These are phyloP conservation scores for Ammodytes dubius DNA, from an alignment of 2,113 vertebrate genomes.

Conservation along the genomic window DNA sequence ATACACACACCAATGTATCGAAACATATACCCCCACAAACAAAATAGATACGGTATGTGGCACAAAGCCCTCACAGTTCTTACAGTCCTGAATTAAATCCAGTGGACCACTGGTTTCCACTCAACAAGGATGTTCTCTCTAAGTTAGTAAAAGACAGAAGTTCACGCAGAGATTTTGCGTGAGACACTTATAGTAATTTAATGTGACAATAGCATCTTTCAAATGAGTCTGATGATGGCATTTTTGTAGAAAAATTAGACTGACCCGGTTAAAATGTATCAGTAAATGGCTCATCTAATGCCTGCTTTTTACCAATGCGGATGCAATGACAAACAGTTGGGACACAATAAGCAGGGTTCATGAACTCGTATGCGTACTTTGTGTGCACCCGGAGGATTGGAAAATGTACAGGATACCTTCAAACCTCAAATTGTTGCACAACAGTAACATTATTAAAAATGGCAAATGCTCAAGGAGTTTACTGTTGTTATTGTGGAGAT, in stretches of 20 bases:
- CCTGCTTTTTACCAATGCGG: not conserved
- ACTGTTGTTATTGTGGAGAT: not conserved
- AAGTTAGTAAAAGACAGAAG: not conserved
- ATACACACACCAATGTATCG: not conserved
- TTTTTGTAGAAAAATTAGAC: not conserved
- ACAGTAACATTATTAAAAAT: not conserved
- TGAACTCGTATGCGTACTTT: not conserved
- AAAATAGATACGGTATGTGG: constrained; percentile 11
- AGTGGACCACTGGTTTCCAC: not conserved
- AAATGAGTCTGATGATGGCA: not conserved
- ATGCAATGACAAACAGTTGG: not conserved
- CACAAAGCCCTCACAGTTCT: constrained; percentile 11
- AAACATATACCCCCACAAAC: constrained; percentile 15
- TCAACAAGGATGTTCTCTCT: not conserved
- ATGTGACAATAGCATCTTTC: not conserved
- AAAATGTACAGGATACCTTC: not conserved
- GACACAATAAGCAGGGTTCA: not conserved
- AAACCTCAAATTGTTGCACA: not conserved
- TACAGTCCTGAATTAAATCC: constrained; percentile 15
- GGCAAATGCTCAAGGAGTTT: not conserved
- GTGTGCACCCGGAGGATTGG: not conserved
- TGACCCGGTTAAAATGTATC: not conserved
- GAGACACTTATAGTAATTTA: not conserved
- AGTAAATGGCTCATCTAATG: not conserved
- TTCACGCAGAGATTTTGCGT: not conserved